Evolutionary conservation across 2,113 vertebrate genomes (phyloP).

Genomic region (Panthera leo): DNA sequence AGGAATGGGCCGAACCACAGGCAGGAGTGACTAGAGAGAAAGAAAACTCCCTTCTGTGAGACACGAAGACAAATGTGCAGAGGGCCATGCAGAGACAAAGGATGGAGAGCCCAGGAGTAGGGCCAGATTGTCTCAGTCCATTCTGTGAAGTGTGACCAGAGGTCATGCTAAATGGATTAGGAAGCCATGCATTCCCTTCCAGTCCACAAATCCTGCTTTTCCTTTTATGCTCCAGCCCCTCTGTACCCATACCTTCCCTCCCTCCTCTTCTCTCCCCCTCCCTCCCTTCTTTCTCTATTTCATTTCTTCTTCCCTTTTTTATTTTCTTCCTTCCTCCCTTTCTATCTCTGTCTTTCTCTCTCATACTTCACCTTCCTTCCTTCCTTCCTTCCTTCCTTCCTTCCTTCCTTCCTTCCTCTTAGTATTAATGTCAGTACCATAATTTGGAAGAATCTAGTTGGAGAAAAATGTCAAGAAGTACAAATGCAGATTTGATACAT

Average conservation of each 20-base stretch:
- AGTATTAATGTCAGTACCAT: slow-evolving; percentile 76
- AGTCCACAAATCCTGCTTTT: not conserved
- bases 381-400: rapidly evolving
- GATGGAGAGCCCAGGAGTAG: not conserved
- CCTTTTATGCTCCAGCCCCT: not conserved
- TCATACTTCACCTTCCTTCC: rapidly evolving
- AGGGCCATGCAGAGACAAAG: not conserved
- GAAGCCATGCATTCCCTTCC: not conserved
- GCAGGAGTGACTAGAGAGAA: not conserved
- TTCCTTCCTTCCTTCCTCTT: not conserved
- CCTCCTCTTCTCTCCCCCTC: not conserved
- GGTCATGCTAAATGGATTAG: slow-evolving; percentile 25
- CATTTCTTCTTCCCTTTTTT: not conserved
- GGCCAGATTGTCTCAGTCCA: not conserved
- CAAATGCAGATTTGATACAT: slow-evolving; percentile 86
- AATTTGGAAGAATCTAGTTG: slow-evolving; percentile 83
- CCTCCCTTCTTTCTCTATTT: too few species aligned
- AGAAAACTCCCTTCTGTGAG: not conserved
- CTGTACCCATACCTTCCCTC: not conserved
- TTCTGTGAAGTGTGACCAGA: not conserved
- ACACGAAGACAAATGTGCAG: not conserved
- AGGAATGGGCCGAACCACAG: not conserved
- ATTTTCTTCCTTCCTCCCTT: rapidly evolving
- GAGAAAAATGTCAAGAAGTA: slow-evolving; percentile 86
- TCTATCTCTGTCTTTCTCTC: not conserved